These are phyloP conservation scores for Folsomia manolachei DNA, from an alignment of 2,888 invertebrate genomes.

Conservation along the genomic window DNA sequence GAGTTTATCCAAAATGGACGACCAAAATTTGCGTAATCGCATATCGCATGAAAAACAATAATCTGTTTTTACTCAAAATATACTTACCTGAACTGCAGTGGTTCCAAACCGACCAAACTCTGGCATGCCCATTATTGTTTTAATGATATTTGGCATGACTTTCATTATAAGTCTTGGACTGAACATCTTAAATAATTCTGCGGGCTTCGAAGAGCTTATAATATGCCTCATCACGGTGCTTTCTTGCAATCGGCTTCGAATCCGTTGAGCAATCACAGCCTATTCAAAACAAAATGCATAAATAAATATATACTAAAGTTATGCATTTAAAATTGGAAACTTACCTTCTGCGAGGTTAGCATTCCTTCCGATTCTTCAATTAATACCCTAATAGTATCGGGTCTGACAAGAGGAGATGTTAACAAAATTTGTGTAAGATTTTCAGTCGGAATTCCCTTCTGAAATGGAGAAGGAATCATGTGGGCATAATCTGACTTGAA, in stretches of 20 bases:
- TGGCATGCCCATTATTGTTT: slow-evolving; percentile 46
- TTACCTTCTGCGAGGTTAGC: slow-evolving; percentile 41
- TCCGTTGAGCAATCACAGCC: slow-evolving; percentile 41
- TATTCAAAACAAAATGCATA: not conserved
- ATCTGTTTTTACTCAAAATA: no score
- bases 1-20: no score
- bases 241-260: slow-evolving; percentile 35
- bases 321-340: not conserved
- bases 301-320: not conserved
- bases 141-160: slow-evolving; percentile 43
- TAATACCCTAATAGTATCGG: slow-evolving; percentile 42
- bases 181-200: slow-evolving; percentile 37
- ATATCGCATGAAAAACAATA: no score
- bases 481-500: slow-evolving; percentile 47
- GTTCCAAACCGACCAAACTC: slow-evolving; percentile 43
- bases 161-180: slow-evolving; percentile 37
- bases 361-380: slow-evolving; percentile 44
- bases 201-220: slow-evolving; percentile 33
- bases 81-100: slow-evolving; percentile 19
- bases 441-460: slow-evolving; percentile 45
- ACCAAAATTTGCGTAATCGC: no score
- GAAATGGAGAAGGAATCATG: slow-evolving; percentile 44
- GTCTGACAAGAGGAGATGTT: slow-evolving; percentile 30
- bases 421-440: slow-evolving; percentile 45
- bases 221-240: slow-evolving; percentile 39